These are phyloP conservation scores for Garra rufa DNA, from an alignment of 2,113 vertebrate genomes.

Conservation along the genomic window DNA sequence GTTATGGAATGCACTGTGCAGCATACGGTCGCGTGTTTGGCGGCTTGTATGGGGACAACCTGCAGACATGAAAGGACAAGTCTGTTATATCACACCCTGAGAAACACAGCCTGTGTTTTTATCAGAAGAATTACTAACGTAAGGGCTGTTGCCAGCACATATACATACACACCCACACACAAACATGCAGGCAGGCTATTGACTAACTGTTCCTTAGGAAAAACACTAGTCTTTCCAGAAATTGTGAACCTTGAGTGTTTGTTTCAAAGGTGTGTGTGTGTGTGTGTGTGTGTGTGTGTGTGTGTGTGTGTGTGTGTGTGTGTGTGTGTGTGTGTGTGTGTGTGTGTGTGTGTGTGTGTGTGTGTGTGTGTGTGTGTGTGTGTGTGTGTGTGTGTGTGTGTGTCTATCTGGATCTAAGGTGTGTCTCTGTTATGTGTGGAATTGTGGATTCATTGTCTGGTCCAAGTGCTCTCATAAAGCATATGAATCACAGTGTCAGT, in stretches of 20 bases:
- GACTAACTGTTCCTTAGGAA: not conserved
- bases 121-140: conserved; percentile 2
- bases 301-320: no score
- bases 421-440: not conserved
- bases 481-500: conserved; percentile 7
- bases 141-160: conserved; percentile 9
- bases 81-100: conserved; percentile 23
- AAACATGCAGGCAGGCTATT: not conserved
- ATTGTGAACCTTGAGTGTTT: not conserved
- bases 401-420: conserved; percentile 1
- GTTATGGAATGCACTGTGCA: not conserved
- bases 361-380: no score
- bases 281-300: no score
- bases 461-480: not conserved
- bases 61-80: conserved; percentile 36
- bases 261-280: conserved; percentile 12
- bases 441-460: not conserved
- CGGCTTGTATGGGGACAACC: not conserved
- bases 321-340: no score
- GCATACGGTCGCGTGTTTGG: not conserved
- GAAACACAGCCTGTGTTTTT: conserved; percentile 32
- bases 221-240: conserved; percentile 37
- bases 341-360: no score
- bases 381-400: no score
- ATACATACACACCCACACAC: conserved; percentile 12